Evolutionary conservation across 2,797 vertebrate genomes (phyloP), one percentile per base, ranked within the genome.

Genomic region (Leucoraja ocellata): DNA sequence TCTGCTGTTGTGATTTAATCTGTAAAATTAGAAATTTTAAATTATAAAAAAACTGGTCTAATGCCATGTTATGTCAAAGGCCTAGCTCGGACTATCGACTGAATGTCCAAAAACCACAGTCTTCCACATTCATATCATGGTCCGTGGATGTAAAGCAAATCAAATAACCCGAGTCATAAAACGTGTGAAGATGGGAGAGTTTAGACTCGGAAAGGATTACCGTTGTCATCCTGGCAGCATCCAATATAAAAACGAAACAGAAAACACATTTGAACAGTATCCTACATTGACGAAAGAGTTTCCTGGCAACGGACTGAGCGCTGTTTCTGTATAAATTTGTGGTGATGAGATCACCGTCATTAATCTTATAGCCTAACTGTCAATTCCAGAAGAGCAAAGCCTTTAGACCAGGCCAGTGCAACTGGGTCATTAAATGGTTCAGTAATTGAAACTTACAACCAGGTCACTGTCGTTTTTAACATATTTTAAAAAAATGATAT

Each of bases 1-100:
- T 88, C 84, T 88, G 84, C 84, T 88, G 61, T 88, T 88, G 61
- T 68, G 84, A 68, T 65, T 88, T 65, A 68, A 68, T 68, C 84
- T 68, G 84, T 68, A 88, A 88, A 68, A 63, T 88, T 88, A 68
- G 16, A 88, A 68, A 65, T 88, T 68, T 16, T 88, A 65, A 32
- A 32, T 32, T 32, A 32, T 32, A 32, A 32, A 32, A 32, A 32
- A 32, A 68, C 63, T 88, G 63, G 84, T 88, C 84, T 68, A 18
- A 63, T 88, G 84, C 84, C 84, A 36, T 36, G 14, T 88, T 88
- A 32, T 68, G 10, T 6, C 63, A 65, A 18, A 21, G 21, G n/a
- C 16, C 28, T 68, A n/a, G 63, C 16, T 18, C 36, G 14, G 16
- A 88, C 4, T 88, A 88, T 36, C 63, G 36, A 88, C 18, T 88